A percentile compares a stretch with the other conserved stretches of the same genome.
Evolutionary conservation across 2,888 invertebrate species (phyloP).

Genomic region (Gandaritis pyraliata): DNA sequence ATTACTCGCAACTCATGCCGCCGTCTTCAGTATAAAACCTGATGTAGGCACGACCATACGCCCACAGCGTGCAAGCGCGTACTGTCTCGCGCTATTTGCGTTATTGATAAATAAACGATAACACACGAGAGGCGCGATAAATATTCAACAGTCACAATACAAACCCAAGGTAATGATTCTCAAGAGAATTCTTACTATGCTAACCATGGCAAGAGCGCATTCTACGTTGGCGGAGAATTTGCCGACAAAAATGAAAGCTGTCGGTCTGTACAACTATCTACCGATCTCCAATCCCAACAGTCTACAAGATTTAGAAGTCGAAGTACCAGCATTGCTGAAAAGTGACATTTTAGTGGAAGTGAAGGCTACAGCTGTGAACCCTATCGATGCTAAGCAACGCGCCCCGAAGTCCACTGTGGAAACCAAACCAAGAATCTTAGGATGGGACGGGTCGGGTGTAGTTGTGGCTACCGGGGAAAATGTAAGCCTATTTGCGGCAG

Average conservation of each 20-base stretch:
- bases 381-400: conserved; percentile 70
- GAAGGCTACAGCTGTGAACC: conserved; percentile 72
- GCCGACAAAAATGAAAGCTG: conserved; percentile 73
- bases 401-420: conserved; percentile 68
- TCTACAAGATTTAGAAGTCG: conserved; percentile 68
- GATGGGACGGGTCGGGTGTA: conserved; percentile 74
- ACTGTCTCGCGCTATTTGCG: neutral
- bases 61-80: neutral
- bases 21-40: neutral
- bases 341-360: conserved; percentile 72
- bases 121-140: conserved; percentile 25
- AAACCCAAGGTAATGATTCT: conserved; percentile 23
- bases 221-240: conserved; percentile 48
- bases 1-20: conserved; percentile 15
- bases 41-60: neutral
- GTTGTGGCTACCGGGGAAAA: conserved; percentile 64
- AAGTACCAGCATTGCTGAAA: conserved; percentile 57
- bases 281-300: conserved; percentile 67
- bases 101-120: conserved; percentile 25
- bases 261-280: conserved; percentile 74
- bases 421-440: conserved; percentile 62
- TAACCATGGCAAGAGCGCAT: conserved; percentile 26
- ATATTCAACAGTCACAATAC: conserved; percentile 9
- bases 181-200: conserved; percentile 25
- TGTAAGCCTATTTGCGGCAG: conserved; percentile 59